phyloP scores from a whole-genome alignment of 2,888 invertebrate genomes.

The Chrysolina oricalcia region DNA sequence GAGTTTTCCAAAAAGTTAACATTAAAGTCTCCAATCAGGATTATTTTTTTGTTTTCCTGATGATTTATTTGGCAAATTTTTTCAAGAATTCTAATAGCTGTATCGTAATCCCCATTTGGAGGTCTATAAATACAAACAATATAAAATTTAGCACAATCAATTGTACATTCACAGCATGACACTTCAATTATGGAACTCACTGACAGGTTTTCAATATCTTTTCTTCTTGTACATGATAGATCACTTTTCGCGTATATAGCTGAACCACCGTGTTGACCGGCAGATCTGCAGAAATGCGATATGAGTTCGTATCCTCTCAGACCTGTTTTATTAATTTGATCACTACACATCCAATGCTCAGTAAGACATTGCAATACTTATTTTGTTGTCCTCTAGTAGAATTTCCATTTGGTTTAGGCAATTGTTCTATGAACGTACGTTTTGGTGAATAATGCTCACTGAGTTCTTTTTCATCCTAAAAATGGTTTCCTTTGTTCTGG shows the following conservation, averaged over 20 bases:
- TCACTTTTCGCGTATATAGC: conserved; percentile 1
- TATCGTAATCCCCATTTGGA: too few species aligned
- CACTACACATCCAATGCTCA: conserved; percentile 6
- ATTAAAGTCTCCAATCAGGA: too few species aligned
- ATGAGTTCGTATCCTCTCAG: conserved; percentile 1
- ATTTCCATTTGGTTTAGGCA: too few species aligned
- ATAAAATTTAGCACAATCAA: too few species aligned
- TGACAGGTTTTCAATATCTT: neutral
- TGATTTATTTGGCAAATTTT: too few species aligned
- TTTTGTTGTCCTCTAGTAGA: too few species aligned
- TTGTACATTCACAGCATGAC: neutral
- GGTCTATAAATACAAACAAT: conserved; percentile 7
- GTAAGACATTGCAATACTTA: conserved; percentile 9
- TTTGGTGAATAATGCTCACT: too few species aligned
- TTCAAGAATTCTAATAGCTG: too few species aligned
- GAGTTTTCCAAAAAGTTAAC: too few species aligned
- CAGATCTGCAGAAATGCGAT: neutral
- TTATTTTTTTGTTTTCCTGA: too few species aligned
- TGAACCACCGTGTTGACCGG: too few species aligned
- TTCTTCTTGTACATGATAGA: neutral
- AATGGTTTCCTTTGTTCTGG: neutral
- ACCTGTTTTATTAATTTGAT: neutral
- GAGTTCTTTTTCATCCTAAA: neutral
- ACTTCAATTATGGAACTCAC: neutral
- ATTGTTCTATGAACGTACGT: too few species aligned